Evolutionary conservation across 2,888 invertebrate genomes (phyloP).

Genomic region (Rhagonycha fulva): DNA sequence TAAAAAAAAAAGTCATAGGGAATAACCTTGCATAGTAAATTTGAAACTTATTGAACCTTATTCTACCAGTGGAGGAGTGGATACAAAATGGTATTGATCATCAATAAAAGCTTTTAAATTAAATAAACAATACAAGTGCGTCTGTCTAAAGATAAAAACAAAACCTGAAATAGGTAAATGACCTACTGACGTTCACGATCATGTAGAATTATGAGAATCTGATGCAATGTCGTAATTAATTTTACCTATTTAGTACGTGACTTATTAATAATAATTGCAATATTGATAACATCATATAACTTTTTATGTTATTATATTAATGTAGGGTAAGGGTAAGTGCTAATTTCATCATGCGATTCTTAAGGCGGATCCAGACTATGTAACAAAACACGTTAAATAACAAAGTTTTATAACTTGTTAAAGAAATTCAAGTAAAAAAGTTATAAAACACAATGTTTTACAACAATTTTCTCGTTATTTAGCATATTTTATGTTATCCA

Average conservation of each 20-base stretch:
- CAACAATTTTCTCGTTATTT: too few relatives aligned
- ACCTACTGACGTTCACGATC: background rate
- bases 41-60: too few relatives aligned
- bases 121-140: background rate
- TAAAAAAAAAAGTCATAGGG: too few relatives aligned
- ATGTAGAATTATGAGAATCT: background rate
- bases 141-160: background rate
- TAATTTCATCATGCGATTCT: background rate
- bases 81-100: background rate
- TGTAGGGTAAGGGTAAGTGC: background rate
- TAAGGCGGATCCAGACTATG: too few relatives aligned
- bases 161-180: background rate
- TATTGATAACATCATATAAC: background rate
- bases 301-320: background rate
- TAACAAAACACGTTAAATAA: too few relatives aligned
- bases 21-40: too few relatives aligned
- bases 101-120: background rate
- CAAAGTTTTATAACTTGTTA: too few relatives aligned
- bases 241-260: background rate
- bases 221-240: background rate
- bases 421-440: too few relatives aligned
- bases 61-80: too few relatives aligned
- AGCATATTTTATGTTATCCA: too few relatives aligned
- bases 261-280: background rate
- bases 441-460: too few relatives aligned